Percentiles rank a stretch among this genome's conserved stretches.
Conservation (phyloP, 2,113 vertebrate genomes). For the Cheirogaleus medius region DNA sequence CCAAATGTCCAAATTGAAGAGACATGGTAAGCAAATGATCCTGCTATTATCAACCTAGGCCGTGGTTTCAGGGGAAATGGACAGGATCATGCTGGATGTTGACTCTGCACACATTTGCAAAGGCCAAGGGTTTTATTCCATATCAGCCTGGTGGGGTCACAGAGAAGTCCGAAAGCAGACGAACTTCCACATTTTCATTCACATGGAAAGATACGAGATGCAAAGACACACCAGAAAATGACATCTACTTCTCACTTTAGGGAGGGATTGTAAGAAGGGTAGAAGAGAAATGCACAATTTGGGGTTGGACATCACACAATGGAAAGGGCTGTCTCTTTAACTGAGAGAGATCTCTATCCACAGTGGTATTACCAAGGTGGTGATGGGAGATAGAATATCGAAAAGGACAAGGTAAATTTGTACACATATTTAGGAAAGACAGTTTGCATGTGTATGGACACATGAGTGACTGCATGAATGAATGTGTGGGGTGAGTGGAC, state of each 20-base stretch:
- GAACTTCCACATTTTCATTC: not conserved
- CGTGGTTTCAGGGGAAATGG: no score
- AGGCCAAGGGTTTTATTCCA: no score
- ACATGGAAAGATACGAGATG: not conserved
- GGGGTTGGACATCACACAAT: not conserved
- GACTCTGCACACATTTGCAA: no score
- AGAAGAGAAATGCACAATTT: not conserved
- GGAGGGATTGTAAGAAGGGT: not conserved
- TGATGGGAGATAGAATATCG: not conserved
- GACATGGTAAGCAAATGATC: no score
- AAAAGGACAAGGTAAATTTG: not conserved
- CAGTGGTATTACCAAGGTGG: not conserved
- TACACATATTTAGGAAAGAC: not conserved
- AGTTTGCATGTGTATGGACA: not conserved
- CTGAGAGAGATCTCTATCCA: not conserved
- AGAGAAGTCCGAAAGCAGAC: not conserved
- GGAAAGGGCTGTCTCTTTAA: not conserved
- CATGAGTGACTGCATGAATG: not conserved
- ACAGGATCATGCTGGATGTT: no score
- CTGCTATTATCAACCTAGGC: no score
- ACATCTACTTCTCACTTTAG: not conserved
- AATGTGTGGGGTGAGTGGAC: not conserved
- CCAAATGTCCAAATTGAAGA: no score
- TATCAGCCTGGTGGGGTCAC: not conserved
- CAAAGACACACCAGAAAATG: not conserved